Percentiles rank a stretch among this genome's conserved stretches.
phyloP scores from a whole-genome alignment of 2,113 vertebrate species.

The Nerophis lumbriciformis region DNA sequence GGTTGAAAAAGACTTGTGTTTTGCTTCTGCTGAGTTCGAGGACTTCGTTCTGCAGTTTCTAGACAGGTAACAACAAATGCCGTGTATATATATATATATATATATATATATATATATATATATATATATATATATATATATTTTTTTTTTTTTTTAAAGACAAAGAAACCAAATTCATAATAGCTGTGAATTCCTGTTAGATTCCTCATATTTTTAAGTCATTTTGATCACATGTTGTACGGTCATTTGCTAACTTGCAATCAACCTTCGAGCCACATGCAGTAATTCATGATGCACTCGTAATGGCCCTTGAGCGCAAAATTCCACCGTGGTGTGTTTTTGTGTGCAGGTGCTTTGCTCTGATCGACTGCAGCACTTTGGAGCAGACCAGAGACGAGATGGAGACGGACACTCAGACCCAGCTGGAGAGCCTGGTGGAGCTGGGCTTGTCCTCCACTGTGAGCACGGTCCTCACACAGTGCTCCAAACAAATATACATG shows the following conservation, averaged over 20 bases:
- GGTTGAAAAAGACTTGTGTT: constrained; percentile 92
- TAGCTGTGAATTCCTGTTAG: too few relatives aligned
- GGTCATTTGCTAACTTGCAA: constrained; percentile 12
- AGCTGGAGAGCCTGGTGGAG: constrained; percentile 93
- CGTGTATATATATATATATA: neutral
- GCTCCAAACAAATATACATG: constrained; percentile 92
- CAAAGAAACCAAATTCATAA: too few relatives aligned
- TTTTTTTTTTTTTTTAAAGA: too few relatives aligned
- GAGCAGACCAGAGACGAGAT: constrained; percentile 95
- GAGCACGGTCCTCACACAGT: constrained; percentile 94
- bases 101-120: neutral
- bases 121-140: neutral
- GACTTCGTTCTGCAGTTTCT: constrained; percentile 97
- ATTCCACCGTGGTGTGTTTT: constrained; percentile 1
- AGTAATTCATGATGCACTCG: neutral
- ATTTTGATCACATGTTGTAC: constrained; percentile 28
- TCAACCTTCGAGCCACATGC: neutral
- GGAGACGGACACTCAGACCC: constrained; percentile 97
- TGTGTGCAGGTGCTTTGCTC: constrained; percentile 85
- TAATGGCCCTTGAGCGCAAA: too few relatives aligned
- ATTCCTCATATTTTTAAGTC: too few relatives aligned
- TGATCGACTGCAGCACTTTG: constrained; percentile 94
- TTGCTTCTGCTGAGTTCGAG: constrained; percentile 92
- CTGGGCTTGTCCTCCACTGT: constrained; percentile 93
- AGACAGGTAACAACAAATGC: constrained; percentile 80